These are phyloP conservation scores for Amblyraja radiata DNA, from an alignment of 2,797 vertebrate genomes.

Conservation along the genomic window DNA sequence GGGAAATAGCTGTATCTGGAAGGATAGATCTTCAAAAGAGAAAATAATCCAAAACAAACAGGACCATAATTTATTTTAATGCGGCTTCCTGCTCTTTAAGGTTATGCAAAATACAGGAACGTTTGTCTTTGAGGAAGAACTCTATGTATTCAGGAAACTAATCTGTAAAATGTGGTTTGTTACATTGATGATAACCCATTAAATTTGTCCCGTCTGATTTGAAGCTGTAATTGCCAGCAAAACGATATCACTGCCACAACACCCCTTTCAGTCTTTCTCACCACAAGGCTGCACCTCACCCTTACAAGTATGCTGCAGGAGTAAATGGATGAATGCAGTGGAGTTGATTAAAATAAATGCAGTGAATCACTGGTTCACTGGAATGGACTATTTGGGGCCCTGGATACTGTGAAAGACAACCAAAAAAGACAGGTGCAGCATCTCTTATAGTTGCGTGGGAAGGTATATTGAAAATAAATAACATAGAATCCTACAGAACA, in stretches of 20 bases:
- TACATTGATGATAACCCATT: background rate
- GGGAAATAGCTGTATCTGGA: background rate
- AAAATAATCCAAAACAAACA: background rate
- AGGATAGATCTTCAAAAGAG: background rate
- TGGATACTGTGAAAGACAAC: too few species aligned
- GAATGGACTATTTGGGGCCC: too few species aligned
- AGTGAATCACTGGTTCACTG: too few species aligned
- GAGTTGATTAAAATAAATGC: too few species aligned
- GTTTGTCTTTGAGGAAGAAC: background rate
- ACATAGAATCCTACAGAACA: too few species aligned
- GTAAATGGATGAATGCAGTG: too few species aligned
- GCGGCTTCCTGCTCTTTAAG: background rate
- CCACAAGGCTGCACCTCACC: too few species aligned
- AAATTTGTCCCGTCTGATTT: constrained; percentile 9
- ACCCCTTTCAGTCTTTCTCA: too few species aligned
- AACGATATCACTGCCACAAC: background rate
- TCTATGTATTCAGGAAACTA: background rate
- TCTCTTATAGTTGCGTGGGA: too few species aligned
- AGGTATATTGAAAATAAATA: too few species aligned
- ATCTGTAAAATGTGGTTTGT: background rate
- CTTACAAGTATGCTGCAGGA: too few species aligned
- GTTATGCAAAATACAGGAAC: background rate
- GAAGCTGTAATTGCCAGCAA: background rate
- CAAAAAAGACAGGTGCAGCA: too few species aligned
- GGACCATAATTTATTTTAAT: constrained; percentile 13